These are phyloP conservation scores for Hymenochirus boettgeri DNA, from an alignment of 2,113 vertebrate species.

Conservation along the genomic window DNA sequence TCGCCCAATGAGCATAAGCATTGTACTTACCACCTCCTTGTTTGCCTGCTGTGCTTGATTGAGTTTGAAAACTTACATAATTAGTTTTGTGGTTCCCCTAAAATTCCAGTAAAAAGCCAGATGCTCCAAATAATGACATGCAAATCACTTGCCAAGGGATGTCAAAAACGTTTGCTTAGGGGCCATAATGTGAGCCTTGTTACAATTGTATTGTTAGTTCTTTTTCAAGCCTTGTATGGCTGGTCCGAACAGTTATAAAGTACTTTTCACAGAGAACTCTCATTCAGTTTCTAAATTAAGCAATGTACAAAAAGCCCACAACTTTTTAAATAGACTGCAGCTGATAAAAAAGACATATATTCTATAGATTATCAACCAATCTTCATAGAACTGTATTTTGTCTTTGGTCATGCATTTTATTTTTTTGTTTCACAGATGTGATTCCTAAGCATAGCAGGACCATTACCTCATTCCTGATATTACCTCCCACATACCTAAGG, in stretches of 20 bases:
- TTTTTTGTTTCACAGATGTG: no score
- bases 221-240: neutral
- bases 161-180: constrained; percentile 7
- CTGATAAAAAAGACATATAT: no score
- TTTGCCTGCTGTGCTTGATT: constrained; percentile 8
- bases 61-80: constrained; percentile 17
- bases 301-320: no score
- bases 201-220: neutral
- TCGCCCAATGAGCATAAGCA: neutral
- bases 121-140: constrained; percentile 21
- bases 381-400: no score
- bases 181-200: constrained; percentile 9
- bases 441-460: no score
- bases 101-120: constrained; percentile 24
- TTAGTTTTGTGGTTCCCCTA: constrained; percentile 24
- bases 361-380: no score
- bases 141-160: constrained; percentile 15
- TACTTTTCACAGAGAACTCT: no score
- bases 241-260: neutral
- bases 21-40: constrained; percentile 1
- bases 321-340: no score
- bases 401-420: no score
- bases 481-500: no score
- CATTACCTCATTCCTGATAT: no score
- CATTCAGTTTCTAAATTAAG: no score